Base-by-base conservation (phyloP, 1,140 invertebrate genomes). In the Chironomus tepperi region DNA sequence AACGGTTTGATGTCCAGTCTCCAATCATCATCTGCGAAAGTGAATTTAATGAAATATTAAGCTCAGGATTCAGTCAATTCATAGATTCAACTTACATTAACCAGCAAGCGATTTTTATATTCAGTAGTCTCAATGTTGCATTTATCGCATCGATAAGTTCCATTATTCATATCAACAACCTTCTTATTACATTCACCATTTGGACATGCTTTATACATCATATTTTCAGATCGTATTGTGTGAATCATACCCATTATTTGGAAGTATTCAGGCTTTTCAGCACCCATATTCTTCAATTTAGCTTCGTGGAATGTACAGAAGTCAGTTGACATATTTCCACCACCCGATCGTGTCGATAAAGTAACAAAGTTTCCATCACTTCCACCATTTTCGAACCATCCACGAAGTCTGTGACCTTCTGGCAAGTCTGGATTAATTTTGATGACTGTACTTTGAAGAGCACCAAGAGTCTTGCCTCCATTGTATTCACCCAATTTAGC, bases 141-240 rank as follows among this genome's bases (percentile, higher is more conserved):
- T 82, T 98, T 98, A 81, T 99, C 97, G 82, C 98, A 99, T 76
- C 94, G 87, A 81, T 90, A 99, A 77, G 90, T 85, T 7, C 92
- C 93, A 81, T 96, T 95, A 70, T 91, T 88, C 79, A 91, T 87
- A 84, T 98, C 96, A 34, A 97, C 84, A 0, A 95, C 88, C 83
- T 99, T 98, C 80, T 98, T 98, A 79, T 97, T 97, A 81, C 96
- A 98, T 64, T 88, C 87, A 10, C 90, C 87, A 74, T 86, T 85
- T 0, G 95, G 93, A 79, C 97, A 98, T 1, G 95, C 90, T 84
- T 95, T 91, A 80, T 99, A 99, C 67, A 96, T 82, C 42, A 90
- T 86, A 80, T 94, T 96, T 76, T 79, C 77, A 73, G 77, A 77
- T 73, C 79, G 86, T 19, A 94, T 81, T 72, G 91, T 83, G 73